A percentile compares a stretch with the other conserved stretches of the same genome.
These are phyloP conservation scores for Cassiopea xamachana DNA, from an alignment of 30 jellyfish, hydroid and myxozoan species.

Conservation along the genomic window DNA sequence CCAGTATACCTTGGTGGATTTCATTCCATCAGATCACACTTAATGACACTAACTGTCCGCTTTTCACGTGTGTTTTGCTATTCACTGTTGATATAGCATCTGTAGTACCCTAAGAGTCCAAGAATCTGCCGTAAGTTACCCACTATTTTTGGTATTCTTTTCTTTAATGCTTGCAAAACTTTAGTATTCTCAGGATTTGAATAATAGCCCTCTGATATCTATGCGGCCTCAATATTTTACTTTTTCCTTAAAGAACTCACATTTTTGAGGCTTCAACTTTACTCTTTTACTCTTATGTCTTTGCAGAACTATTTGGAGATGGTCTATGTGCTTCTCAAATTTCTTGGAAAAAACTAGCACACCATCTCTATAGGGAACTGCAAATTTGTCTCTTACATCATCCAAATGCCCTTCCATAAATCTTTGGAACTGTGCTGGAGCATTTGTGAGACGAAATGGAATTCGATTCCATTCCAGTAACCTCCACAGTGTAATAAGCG, in stretches of 20 bases:
- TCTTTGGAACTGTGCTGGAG: conserved; percentile 69
- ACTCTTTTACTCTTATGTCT: conserved; percentile 27
- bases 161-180: conserved; percentile 29
- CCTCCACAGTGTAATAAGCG: conserved; percentile 63
- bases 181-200: conserved; percentile 24
- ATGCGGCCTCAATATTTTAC: conserved; percentile 56
- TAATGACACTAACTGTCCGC: conserved; percentile 37
- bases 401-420: conserved; percentile 52
- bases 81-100: conserved; percentile 40
- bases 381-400: neutral
- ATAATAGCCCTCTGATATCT: conserved; percentile 24
- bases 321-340: conserved; percentile 44
- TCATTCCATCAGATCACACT: conserved; percentile 27
- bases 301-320: conserved; percentile 44
- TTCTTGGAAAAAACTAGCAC: conserved; percentile 31
- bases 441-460: conserved; percentile 59
- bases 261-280: conserved; percentile 36
- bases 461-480: conserved; percentile 55
- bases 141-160: conserved; percentile 24
- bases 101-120: conserved; percentile 48
- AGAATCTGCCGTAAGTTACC: conserved; percentile 43
- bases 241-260: neutral
- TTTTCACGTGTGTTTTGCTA: neutral
- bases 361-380: conserved; percentile 62
- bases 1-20: conserved; percentile 23